phyloP scores from a whole-genome alignment of 2,888 invertebrate genomes.

The Thera obeliscata region DNA sequence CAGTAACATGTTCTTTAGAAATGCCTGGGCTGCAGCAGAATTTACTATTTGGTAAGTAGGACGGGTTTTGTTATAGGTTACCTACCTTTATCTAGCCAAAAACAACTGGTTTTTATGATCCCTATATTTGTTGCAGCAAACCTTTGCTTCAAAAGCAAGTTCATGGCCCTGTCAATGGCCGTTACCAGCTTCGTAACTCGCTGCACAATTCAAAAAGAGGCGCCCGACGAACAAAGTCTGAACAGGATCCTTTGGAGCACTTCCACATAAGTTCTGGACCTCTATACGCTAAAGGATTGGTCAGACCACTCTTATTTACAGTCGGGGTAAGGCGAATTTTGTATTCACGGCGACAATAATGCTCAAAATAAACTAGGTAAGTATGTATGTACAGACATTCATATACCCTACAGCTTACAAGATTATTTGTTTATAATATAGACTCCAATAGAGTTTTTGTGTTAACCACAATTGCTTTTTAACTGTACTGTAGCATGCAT shows the following conservation, averaged over 20 bases:
- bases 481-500: neutral
- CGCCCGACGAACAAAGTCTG: conserved; percentile 52
- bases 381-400: too few relatives aligned
- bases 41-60: conserved; percentile 66
- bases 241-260: conserved; percentile 72
- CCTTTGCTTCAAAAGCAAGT: conserved; percentile 51
- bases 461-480: neutral
- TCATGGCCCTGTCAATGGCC: conserved; percentile 48
- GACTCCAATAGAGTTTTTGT: neutral
- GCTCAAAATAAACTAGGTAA: neutral
- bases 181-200: conserved; percentile 63
- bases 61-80: conserved; percentile 27
- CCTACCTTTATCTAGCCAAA: neutral
- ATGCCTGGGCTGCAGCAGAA: conserved; percentile 70
- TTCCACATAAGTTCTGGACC: conserved; percentile 72
- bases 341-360: neutral
- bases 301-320: conserved; percentile 87
- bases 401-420: too few relatives aligned
- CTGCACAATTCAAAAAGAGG: conserved; percentile 66
- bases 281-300: conserved; percentile 72
- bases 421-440: too few relatives aligned
- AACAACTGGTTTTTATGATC: conserved; percentile 11
- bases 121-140: conserved; percentile 49
- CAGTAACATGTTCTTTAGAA: conserved; percentile 73
- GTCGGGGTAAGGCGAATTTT: conserved; percentile 79